These are phyloP conservation scores for Caligus rogercresseyi DNA, from an alignment of 1,140 invertebrate genomes.

Conservation along the genomic window DNA sequence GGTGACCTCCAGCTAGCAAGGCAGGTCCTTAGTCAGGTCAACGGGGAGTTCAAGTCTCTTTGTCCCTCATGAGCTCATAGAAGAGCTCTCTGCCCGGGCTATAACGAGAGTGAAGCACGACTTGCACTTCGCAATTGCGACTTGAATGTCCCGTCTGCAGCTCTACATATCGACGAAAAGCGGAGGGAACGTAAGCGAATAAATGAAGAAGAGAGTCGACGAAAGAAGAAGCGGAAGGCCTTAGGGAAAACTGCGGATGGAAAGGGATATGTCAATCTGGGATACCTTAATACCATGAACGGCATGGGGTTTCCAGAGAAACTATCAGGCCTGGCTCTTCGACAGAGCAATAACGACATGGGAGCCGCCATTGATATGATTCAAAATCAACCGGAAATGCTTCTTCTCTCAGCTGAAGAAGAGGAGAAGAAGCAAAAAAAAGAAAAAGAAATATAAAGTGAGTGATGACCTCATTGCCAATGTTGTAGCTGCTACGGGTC, in stretches of 20 bases:
- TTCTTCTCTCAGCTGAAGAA: conserved; percentile 23
- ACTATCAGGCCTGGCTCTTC: conserved; percentile 38
- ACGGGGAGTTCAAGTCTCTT: conserved; percentile 39
- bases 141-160: conserved; percentile 40
- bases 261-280: conserved; percentile 36
- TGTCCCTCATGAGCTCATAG: conserved; percentile 39
- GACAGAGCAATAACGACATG: conserved; percentile 45
- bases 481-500: conserved; percentile 41
- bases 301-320: conserved; percentile 45
- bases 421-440: not conserved
- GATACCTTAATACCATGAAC: conserved; percentile 37
- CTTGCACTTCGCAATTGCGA: conserved; percentile 41
- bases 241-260: conserved; percentile 33
- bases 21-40: conserved; percentile 39
- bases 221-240: conserved; percentile 24
- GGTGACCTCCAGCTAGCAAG: conserved; percentile 42
- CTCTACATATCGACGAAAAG: conserved; percentile 41
- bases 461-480: not conserved
- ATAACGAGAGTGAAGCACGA: conserved; percentile 40
- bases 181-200: conserved; percentile 35
- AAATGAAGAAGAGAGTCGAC: conserved; percentile 30
- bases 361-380: conserved; percentile 43
- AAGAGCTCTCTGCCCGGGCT: conserved; percentile 43
- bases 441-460: not conserved
- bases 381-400: conserved; percentile 36